Evolutionary conservation across 1,140 invertebrate genomes (phyloP).

Genomic region (Drosophila willistoni): DNA sequence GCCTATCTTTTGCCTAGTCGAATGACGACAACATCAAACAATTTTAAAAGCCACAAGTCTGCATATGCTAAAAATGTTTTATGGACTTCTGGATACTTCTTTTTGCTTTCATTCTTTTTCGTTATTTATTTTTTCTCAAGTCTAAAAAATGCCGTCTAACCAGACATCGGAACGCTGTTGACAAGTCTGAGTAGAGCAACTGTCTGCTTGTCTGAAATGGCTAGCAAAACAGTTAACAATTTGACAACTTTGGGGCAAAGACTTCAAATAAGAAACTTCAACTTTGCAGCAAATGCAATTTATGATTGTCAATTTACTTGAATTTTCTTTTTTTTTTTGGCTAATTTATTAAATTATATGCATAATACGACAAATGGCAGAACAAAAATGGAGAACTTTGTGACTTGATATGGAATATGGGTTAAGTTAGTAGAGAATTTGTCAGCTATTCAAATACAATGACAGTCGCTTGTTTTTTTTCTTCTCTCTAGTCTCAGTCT

Average conservation of each 20-base stretch:
- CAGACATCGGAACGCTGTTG: slow-evolving; percentile 39
- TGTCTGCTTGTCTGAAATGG: neutral
- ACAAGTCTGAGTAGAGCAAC: slow-evolving; percentile 25
- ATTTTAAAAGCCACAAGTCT: slow-evolving; percentile 60
- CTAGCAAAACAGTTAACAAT: slow-evolving; percentile 51
- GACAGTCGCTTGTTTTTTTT: slow-evolving; percentile 7
- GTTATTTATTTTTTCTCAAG: neutral
- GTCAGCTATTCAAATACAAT: slow-evolving; percentile 11
- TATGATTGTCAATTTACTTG: slow-evolving; percentile 46
- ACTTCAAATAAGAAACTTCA: slow-evolving; percentile 9
- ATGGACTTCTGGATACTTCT: slow-evolving; percentile 48
- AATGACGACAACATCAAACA: slow-evolving; percentile 35
- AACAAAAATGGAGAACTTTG: slow-evolving; percentile 15
- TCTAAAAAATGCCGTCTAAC: slow-evolving; percentile 54
- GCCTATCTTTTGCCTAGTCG: slow-evolving; percentile 37
- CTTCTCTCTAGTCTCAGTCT: neutral
- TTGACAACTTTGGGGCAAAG: slow-evolving; percentile 38
- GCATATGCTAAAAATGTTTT: slow-evolving; percentile 64
- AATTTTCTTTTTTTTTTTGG: slow-evolving; percentile 21
- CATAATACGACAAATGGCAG: neutral
- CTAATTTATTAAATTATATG: slow-evolving; percentile 34
- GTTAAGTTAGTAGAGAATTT: slow-evolving; percentile 22
- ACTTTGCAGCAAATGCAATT: slow-evolving; percentile 50
- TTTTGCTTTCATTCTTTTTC: slow-evolving; percentile 16
- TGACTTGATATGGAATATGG: slow-evolving; percentile 1